Evolutionary conservation across 2,888 invertebrate species (phyloP), one percentile per base, ranked within the genome.

Genomic region (Myopa testacea): DNA sequence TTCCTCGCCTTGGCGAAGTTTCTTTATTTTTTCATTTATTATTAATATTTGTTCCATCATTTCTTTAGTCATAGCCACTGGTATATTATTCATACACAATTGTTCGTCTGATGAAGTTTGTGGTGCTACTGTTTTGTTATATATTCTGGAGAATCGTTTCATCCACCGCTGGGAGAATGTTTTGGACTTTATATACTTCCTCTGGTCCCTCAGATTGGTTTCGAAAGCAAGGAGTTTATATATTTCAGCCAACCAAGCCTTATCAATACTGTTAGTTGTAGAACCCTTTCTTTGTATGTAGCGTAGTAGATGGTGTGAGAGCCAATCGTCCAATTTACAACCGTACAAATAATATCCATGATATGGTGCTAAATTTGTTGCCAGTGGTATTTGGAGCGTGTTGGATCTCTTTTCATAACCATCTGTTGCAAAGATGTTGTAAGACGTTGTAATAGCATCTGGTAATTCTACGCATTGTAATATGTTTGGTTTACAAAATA

Each of bases 111-210:
- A 55, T 16, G 70, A 52, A 45, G 6, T 45, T 55, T 7, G n/a
- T 37, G 70, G 70, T 19, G 55, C 70, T 26, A 70, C 70, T 37
- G 70, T 70, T 14, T 34, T 37, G 34, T 70, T 70, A 16, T 70
- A 70, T 19, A 55, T 19, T 37, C 38, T 70, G 16, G 70, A 70
- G 52, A 70, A 55, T 1, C 70, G 52, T 4, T 37, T 55, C 37
- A 70, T 70, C 55, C 34, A 55, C 5, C 55, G 70, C 14, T 34
- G 52, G 8, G 55, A 16, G 4, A 14, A 52, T 16, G n/a, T 3
- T 37, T 10, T 70, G 52, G 52, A 14, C 4, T 5, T 37, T 52
- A 0, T 55, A 14, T 16, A 14, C 14, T 70, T 37, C 37, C 52
- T 52, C 14, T 55, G 26, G 10, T 70, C 55, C 37, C 26, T 34